These are phyloP conservation scores for Syrista parreyssii DNA, from an alignment of 2,888 invertebrate species.

Conservation along the genomic window DNA sequence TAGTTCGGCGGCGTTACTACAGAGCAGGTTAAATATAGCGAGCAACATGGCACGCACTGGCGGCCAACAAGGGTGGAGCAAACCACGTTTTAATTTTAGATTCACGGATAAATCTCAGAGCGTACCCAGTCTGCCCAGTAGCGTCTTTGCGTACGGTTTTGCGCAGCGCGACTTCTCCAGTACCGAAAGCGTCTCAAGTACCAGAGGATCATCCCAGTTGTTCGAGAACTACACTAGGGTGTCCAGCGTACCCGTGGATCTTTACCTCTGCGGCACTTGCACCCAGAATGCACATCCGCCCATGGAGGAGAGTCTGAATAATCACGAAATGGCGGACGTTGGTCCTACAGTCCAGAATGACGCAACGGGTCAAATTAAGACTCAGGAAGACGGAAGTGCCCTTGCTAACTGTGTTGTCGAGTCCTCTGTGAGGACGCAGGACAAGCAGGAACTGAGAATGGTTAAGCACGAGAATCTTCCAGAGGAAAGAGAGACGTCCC, in stretches of 20 bases:
- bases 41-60: constrained; percentile 39
- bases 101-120: constrained; percentile 64
- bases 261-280: constrained; percentile 70
- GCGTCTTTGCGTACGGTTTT: constrained; percentile 47
- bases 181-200: constrained; percentile 13
- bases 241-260: constrained; percentile 75
- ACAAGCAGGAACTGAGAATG: constrained; percentile 29
- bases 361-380: constrained; percentile 17
- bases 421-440: constrained; percentile 54
- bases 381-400: constrained; percentile 18
- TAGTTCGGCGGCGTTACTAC: constrained; percentile 41
- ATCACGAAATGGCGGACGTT: constrained; percentile 44
- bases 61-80: constrained; percentile 46
- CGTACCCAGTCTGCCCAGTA: constrained; percentile 62
- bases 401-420: constrained; percentile 16
- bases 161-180: constrained; percentile 12
- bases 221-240: constrained; percentile 64
- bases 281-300: constrained; percentile 52
- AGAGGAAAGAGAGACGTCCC: constrained; percentile 24
- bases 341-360: constrained; percentile 3
- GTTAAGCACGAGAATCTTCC: constrained; percentile 24
- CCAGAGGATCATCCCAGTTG: constrained; percentile 19
- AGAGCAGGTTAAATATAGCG: constrained; percentile 60
- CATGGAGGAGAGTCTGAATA: constrained; percentile 34
- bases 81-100: constrained; percentile 63